Conservation (phyloP, 2,888 invertebrate genomes). For the Siphlonurus alternatus region DNA sequence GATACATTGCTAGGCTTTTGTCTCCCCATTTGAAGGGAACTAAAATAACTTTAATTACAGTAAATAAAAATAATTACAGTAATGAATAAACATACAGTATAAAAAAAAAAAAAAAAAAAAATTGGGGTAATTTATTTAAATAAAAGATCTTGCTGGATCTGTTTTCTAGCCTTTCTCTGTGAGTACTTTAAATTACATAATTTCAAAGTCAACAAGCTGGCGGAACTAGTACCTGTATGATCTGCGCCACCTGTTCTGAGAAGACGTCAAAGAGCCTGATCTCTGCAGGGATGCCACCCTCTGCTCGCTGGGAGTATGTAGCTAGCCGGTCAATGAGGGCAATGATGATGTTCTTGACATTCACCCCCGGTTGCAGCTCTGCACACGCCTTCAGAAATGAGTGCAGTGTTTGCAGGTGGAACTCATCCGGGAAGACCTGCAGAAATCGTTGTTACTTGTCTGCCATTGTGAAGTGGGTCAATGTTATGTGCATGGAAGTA, state of each 20-base stretch:
- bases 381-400: constrained; percentile 94
- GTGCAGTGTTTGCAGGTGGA: constrained; percentile 88
- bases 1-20: too few relatives aligned
- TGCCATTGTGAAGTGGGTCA: not conserved
- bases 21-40: too few relatives aligned
- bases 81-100: not conserved
- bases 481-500: not conserved
- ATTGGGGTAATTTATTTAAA: too few relatives aligned
- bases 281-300: constrained; percentile 58
- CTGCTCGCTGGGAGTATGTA: constrained; percentile 61
- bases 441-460: too few relatives aligned
- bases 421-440: constrained; percentile 94
- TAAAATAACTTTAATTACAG: too few relatives aligned
- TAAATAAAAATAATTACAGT: not conserved
- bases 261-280: constrained; percentile 96
- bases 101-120: not conserved
- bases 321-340: constrained; percentile 85
- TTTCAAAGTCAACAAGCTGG: not conserved
- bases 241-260: constrained; percentile 89
- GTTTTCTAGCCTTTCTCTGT: not conserved
- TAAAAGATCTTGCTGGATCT: not conserved
- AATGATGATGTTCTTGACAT: constrained; percentile 96
- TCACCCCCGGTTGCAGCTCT: constrained; percentile 86
- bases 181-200: not conserved
- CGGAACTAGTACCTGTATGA: constrained; percentile 53